Percentiles rank a stretch among this genome's conserved stretches.
Evolutionary conservation across 2,113 vertebrate species (phyloP).

Genomic region (Chaetodon trifascialis): DNA sequence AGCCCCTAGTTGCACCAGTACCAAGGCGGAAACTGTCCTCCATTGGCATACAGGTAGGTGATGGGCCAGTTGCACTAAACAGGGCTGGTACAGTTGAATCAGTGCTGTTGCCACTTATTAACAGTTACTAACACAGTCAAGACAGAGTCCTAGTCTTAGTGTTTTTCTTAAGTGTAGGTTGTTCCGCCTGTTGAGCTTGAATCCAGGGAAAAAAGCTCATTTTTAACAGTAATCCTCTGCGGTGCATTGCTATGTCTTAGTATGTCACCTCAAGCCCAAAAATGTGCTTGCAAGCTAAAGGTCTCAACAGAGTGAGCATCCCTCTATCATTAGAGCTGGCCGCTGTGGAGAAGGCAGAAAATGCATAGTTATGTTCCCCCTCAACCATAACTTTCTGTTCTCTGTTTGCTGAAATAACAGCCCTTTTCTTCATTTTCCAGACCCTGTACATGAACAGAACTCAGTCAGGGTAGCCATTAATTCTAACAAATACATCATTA

Average conservation of each 20-base stretch:
- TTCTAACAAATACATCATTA: neutral
- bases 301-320: slow-evolving; percentile 27
- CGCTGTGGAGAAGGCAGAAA: neutral
- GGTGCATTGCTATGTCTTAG: slow-evolving; percentile 11
- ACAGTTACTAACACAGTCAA: neutral
- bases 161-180: slow-evolving; percentile 13
- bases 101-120: neutral
- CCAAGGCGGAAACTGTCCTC: slow-evolving; percentile 97
- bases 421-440: slow-evolving; percentile 38
- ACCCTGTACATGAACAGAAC: slow-evolving; percentile 14
- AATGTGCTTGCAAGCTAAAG: slow-evolving; percentile 35
- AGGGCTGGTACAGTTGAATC: neutral
- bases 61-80: neutral
- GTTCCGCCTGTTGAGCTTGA: slow-evolving; percentile 4
- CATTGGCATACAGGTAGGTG: slow-evolving; percentile 97
- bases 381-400: slow-evolving; percentile 7
- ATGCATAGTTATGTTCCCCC: neutral
- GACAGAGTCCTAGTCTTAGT: neutral
- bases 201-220: neutral
- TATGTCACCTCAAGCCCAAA: slow-evolving; percentile 34
- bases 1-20: slow-evolving; percentile 86
- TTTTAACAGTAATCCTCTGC: slow-evolving; percentile 18
- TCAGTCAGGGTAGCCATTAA: slow-evolving; percentile 15
- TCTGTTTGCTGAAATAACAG: slow-evolving; percentile 22
- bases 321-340: slow-evolving; percentile 43